Percentiles rank a stretch among this genome's conserved stretches.
phyloP scores from a whole-genome alignment of 2,113 vertebrate species.

The Poeciliopsis prolifica region DNA sequence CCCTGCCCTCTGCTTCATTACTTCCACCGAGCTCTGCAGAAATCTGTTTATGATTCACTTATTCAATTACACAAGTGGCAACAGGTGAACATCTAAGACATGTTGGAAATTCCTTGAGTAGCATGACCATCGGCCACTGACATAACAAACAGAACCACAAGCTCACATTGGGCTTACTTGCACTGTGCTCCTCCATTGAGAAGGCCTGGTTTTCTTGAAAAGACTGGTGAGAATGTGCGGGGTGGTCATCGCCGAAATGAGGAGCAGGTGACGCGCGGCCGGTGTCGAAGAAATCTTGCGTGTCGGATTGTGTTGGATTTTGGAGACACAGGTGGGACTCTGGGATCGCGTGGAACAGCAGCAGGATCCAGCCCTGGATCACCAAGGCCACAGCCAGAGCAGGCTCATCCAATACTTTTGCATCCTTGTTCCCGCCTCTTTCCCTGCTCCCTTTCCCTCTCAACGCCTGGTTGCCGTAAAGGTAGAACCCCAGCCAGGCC shows the following conservation, averaged over 20 bases:
- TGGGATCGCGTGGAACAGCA: slow-evolving; percentile 92
- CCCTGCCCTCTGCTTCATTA: too few species aligned
- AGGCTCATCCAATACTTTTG: slow-evolving; percentile 88
- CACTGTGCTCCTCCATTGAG: slow-evolving; percentile 92
- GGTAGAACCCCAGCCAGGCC: slow-evolving; percentile 95
- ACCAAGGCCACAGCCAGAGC: slow-evolving; percentile 91
- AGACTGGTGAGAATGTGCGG: slow-evolving; percentile 82
- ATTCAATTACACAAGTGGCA: not conserved
- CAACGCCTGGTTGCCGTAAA: slow-evolving; percentile 85
- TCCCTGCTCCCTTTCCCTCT: slow-evolving; percentile 54
- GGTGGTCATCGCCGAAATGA: slow-evolving; percentile 89
- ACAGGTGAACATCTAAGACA: not conserved
- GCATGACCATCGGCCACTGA: not conserved
- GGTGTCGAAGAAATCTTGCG: slow-evolving; percentile 93
- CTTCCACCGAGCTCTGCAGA: not conserved
- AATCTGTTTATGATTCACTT: not conserved
- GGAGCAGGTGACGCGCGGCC: slow-evolving; percentile 83
- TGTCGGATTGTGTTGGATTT: slow-evolving; percentile 80
- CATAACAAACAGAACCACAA: not conserved
- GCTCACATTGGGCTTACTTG: slow-evolving; percentile 79
- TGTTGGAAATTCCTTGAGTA: not conserved
- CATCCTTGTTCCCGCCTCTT: slow-evolving; percentile 81
- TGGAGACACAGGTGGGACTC: slow-evolving; percentile 91
- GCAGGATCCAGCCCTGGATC: slow-evolving; percentile 92
- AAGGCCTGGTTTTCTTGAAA: slow-evolving; percentile 95